Base-by-base conservation (phyloP, 2,888 invertebrate species). In the Cheilosia grossa region DNA sequence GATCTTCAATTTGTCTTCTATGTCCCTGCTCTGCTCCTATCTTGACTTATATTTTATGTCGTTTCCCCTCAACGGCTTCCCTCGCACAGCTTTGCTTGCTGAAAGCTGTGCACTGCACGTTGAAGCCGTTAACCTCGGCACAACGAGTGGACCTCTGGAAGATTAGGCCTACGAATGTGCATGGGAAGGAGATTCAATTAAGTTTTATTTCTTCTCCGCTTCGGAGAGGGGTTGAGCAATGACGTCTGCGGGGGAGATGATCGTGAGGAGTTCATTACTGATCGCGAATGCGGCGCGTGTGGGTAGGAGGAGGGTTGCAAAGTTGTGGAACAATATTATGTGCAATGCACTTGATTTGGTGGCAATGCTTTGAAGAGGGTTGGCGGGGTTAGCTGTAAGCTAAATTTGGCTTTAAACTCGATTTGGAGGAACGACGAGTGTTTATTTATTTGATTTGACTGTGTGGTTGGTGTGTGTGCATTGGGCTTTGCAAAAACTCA, bases 21-120 rank as follows among this genome's bases (percentile, higher is more conserved):
- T 83, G 80, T 77, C 64, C 70, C 59, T 59, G 74, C 47, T 75
- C 79, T 13, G 77, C 47, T 83, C 79, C 83, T 83, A 83, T 83
- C 83, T 83, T 83, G 83, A 83, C 83, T 83, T 83, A 83, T 83
- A 83, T 83, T 83, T 83, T 74, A 79, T 83, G 53, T 79, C 66
- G 42, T 13, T 37, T 15, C 47, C 63, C 30, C 33, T 37, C 58
- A 15, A 4, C 19, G 17, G 53, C 56, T 21, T n/a, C 42, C 49
- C 49, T 47, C 10, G 4, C 59, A 17, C 19, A 6, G 33, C 47
- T 30, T 49, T 10, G 24, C n/a, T 67, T 33, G 49, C 27, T 56
- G 54, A 72, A 72, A 66, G 33, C 24, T 63, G 70, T 72, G 56
- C 58, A 33, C 40, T 47, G 54, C 17, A 53, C 53, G 54, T 24